Percentiles rank a stretch among this genome's conserved stretches.
phyloP scores from a whole-genome alignment of 2,797 vertebrate species.

The Urocyon cinereoargenteus region DNA sequence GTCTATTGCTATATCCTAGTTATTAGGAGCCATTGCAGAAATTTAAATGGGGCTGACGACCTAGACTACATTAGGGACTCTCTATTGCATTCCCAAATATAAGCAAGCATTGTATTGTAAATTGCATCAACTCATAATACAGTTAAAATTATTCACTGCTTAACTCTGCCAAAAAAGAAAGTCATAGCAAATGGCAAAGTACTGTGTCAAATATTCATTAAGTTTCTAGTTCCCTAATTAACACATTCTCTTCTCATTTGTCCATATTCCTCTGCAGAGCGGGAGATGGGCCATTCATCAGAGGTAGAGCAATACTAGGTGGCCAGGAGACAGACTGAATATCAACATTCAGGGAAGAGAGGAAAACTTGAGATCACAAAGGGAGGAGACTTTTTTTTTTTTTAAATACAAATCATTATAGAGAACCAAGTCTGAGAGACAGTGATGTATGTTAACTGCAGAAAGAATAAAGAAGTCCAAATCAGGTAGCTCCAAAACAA shows the following conservation, averaged over 20 bases:
- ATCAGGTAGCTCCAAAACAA: neutral
- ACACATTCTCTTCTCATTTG: constrained; percentile 36
- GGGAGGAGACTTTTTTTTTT: neutral
- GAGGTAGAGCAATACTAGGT: neutral
- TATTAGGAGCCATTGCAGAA: constrained; percentile 48
- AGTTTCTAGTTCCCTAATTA: constrained; percentile 26
- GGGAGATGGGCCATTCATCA: neutral
- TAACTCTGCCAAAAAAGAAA: constrained; percentile 58
- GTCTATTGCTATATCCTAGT: constrained; percentile 29
- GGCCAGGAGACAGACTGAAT: neutral
- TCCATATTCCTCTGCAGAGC: neutral
- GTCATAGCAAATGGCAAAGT: neutral
- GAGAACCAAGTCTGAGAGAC: neutral
- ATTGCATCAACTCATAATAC: constrained; percentile 20
- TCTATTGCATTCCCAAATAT: constrained; percentile 50
- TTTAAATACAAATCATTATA: neutral
- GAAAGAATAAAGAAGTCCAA: neutral
- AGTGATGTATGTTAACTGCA: neutral
- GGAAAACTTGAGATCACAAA: neutral
- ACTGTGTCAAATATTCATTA: constrained; percentile 53
- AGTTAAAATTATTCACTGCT: constrained; percentile 58
- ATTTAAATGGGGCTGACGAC: neutral
- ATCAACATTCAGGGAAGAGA: neutral
- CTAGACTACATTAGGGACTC: neutral
- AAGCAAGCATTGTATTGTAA: neutral